Evolutionary conservation across 2,113 vertebrate genomes (phyloP), one percentile per base, ranked within the genome.

Genomic region (Pteronura brasiliensis): DNA sequence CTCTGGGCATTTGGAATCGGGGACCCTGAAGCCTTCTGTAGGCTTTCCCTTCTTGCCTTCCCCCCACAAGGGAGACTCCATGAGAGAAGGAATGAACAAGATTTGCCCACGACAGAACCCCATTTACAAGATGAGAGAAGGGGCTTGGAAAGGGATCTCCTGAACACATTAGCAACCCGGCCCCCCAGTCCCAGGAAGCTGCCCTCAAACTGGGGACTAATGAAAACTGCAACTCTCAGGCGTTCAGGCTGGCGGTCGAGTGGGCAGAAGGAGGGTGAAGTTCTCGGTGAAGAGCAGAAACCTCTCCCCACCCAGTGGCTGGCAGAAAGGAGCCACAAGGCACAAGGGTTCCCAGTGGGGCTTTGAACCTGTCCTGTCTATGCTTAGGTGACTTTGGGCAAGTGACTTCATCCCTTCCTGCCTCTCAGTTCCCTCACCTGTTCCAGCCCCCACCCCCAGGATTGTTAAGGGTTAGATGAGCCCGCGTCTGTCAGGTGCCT

Each of bases 21-120:
- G 55, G 42, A 42, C 17, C 77, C 69, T 14, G 6, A 18, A 14
- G 21, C 42, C n/a, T 1, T 2, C 11, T 59, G 36, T 59, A 34
- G 9, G 14, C 0, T 0, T 12, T 36, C n/a, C 47, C 34, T 34
- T 57, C 29, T 77, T 1, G 0, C 15, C 47, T 47, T 86, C 25
- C 11, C 76, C 76, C 25, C 9, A 11, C 25, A 42, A 12, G 15
- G 31, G 72, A 39, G 59, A 52, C 57, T 52, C 14, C 1, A 6
- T 1, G 5, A 34, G 27, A 36, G 18, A 47, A 25, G 23, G 25
- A 71, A 34, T 0, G 39, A 31, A 27, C 55, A 74, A 18, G 49
- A 42, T 13, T 12, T 49, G 49, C 67, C 74, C 31, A 15, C 17
- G 2, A 0, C 0, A 49, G 44, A 31, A 21, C 18, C 42, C 15